Percentiles rank a stretch among this genome's conserved stretches.
phyloP scores from a whole-genome alignment of 2,113 vertebrate genomes.

The Meleagris gallopavo region DNA sequence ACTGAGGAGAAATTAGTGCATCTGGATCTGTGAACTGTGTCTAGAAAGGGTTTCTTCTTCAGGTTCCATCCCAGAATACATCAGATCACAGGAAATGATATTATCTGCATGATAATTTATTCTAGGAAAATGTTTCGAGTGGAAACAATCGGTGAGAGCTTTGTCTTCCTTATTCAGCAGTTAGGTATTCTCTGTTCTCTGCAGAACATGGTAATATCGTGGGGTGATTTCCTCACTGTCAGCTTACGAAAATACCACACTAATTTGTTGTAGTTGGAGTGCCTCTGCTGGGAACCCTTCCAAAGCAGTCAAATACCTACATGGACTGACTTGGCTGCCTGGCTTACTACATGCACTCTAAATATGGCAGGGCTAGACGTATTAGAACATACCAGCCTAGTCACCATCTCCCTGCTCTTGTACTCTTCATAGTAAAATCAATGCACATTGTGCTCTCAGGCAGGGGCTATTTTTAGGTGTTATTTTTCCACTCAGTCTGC shows the following conservation, averaged over 20 bases:
- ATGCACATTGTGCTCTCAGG: slow-evolving; percentile 70
- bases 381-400: slow-evolving; percentile 73
- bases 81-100: neutral
- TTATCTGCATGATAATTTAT: slow-evolving; percentile 6
- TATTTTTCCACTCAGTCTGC: slow-evolving; percentile 77
- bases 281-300: slow-evolving; percentile 52
- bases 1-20: neutral
- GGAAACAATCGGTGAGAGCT: neutral
- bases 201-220: slow-evolving; percentile 66
- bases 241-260: slow-evolving; percentile 60
- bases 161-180: slow-evolving; percentile 62
- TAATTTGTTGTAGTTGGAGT: slow-evolving; percentile 69
- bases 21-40: neutral
- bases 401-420: slow-evolving; percentile 68
- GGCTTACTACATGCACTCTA: slow-evolving; percentile 70
- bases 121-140: slow-evolving; percentile 31
- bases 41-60: neutral
- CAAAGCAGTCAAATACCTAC: slow-evolving; percentile 70
- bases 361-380: slow-evolving; percentile 70
- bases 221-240: slow-evolving; percentile 64
- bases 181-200: slow-evolving; percentile 19
- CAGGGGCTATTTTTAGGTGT: slow-evolving; percentile 74
- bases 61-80: neutral
- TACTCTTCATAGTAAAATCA: slow-evolving; percentile 70
- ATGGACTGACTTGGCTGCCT: slow-evolving; percentile 62